Percentiles rank a stretch among this genome's conserved stretches.
Conservation (phyloP, 2,113 vertebrate species). For the Psittacula cyanocephala region DNA sequence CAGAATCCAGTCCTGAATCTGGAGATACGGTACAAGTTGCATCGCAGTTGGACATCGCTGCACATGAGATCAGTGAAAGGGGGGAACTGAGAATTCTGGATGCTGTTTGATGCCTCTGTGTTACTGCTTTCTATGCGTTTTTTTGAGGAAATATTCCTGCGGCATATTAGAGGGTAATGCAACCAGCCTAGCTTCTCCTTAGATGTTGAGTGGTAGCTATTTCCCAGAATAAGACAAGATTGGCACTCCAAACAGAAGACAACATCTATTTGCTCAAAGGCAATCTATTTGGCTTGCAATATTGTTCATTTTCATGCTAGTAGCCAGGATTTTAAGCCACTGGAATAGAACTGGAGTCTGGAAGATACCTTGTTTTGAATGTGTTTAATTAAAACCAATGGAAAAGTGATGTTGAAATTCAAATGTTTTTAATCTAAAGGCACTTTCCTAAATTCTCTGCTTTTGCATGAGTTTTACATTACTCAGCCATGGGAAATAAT, state of each 20-base stretch:
- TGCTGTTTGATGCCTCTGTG: background rate
- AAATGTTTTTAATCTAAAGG: background rate
- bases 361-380: background rate
- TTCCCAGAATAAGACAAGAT: background rate
- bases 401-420: background rate
- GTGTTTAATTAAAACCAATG: background rate
- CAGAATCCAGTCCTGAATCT: background rate
- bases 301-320: background rate
- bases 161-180: background rate
- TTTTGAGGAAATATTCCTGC: background rate
- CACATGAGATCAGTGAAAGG: background rate
- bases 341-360: background rate
- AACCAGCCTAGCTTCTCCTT: background rate
- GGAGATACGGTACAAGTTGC: accelerated
- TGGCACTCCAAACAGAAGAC: background rate
- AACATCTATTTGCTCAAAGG: too few relatives aligned
- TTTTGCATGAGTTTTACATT: background rate
- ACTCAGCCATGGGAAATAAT: background rate
- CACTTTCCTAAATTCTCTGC: background rate
- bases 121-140: accelerated
- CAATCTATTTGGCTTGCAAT: background rate
- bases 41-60: background rate
- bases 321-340: background rate
- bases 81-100: background rate
- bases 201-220: background rate